Evolutionary conservation across 2,113 vertebrate species (phyloP).

Genomic region (Cryptotis parvus): DNA sequence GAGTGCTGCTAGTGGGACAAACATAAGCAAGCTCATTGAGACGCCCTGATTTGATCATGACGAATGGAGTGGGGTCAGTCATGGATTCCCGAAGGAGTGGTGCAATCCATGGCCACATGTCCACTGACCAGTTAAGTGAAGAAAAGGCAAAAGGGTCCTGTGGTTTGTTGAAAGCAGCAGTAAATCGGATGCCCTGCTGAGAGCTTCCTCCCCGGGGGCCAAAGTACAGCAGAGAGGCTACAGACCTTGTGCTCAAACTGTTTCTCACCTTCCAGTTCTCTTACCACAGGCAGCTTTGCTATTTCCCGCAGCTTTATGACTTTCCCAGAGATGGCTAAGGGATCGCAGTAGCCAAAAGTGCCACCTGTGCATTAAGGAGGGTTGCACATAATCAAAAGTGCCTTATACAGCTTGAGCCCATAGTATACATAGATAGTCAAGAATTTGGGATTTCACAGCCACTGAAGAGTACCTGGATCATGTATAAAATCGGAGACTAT

Average conservation of each 20-base stretch:
- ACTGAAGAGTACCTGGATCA: neutral
- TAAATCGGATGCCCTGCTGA: too few relatives aligned
- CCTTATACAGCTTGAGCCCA: conserved; percentile 40
- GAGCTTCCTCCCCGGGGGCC: neutral
- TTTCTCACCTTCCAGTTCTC: neutral
- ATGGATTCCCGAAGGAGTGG: conserved; percentile 97
- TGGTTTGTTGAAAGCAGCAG: conserved; percentile 91
- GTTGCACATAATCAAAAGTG: conserved; percentile 52
- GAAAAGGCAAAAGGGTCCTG: conserved; percentile 89
- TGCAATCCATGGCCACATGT: conserved; percentile 91
- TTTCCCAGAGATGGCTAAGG: conserved; percentile 27
- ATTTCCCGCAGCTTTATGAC: conserved; percentile 48
- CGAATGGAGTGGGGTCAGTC: conserved; percentile 98
- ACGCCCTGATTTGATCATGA: conserved; percentile 97
- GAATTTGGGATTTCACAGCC: neutral
- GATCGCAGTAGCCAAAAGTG: conserved; percentile 53
- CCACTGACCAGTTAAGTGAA: conserved; percentile 87
- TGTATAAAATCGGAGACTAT: neutral
- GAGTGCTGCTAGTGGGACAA: conserved; percentile 94
- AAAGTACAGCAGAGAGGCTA: conserved; percentile 55
- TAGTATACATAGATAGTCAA: neutral
- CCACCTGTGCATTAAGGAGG: conserved; percentile 3
- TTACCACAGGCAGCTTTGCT: conserved; percentile 22
- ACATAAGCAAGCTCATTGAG: conserved; percentile 93
- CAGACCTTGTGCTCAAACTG: neutral